phyloP scores from a whole-genome alignment of 2,113 vertebrate genomes.

The Empidonax alnorum region DNA sequence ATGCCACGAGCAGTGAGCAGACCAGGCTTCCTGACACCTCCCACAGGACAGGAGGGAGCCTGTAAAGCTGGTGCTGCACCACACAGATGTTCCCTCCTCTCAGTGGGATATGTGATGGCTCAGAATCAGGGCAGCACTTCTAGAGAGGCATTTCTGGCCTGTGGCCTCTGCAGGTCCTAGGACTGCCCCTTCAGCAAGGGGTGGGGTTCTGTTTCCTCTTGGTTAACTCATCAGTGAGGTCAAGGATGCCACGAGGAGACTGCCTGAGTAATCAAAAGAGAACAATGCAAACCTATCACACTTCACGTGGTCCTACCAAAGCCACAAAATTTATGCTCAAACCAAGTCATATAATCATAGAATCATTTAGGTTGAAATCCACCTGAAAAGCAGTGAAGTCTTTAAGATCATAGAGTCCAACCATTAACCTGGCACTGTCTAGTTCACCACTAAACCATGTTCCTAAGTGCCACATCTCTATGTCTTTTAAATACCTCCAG shows the following conservation, averaged over 20 bases:
- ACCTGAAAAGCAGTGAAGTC: too few species aligned
- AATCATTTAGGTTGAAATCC: not conserved
- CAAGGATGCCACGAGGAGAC: rapidly evolving
- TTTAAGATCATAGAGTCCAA: not conserved
- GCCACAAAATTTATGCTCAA: not conserved
- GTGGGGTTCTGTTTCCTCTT: not conserved
- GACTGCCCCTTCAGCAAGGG: rapidly evolving
- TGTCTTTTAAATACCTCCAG: not conserved
- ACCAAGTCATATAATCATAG: not conserved
- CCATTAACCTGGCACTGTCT: not conserved
- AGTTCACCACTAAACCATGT: not conserved
- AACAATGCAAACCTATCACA: not conserved
- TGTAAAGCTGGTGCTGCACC: rapidly evolving
- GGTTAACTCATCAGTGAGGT: not conserved
- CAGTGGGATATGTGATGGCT: rapidly evolving
- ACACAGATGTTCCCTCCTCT: not conserved
- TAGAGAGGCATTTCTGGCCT: not conserved
- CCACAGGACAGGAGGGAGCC: not conserved
- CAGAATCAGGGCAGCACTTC: not conserved
- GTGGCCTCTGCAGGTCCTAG: not conserved
- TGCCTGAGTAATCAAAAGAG: not conserved
- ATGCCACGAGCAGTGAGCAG: not conserved
- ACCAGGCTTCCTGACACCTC: not conserved
- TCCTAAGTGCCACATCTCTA: not conserved
- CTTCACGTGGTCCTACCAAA: rapidly evolving